Evolutionary conservation across 1,140 invertebrate species (phyloP).

Genomic region (Pseudomyrmex gracilis): DNA sequence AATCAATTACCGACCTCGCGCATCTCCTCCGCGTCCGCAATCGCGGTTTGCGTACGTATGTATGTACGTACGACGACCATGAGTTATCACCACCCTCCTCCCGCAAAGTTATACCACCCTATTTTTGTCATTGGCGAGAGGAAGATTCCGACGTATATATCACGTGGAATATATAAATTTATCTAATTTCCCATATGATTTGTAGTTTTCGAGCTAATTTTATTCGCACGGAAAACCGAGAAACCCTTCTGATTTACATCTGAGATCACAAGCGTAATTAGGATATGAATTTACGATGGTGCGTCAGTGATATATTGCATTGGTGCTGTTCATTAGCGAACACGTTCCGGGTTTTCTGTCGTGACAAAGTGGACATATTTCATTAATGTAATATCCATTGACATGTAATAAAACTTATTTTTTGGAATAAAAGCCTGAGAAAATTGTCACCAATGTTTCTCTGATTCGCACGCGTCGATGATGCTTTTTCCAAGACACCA

Average conservation of each 20-base stretch:
- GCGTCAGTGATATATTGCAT: not conserved
- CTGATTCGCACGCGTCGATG: too few relatives aligned
- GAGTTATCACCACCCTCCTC: conserved; percentile 25
- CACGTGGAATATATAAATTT: conserved; percentile 38
- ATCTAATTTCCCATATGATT: conserved; percentile 32
- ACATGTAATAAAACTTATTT: too few relatives aligned
- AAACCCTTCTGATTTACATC: not conserved
- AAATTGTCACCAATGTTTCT: too few relatives aligned
- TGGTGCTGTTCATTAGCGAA: not conserved
- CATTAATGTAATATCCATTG: too few relatives aligned
- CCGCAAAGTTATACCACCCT: conserved; percentile 12
- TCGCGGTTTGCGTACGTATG: conserved; percentile 32
- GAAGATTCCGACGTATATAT: conserved; percentile 11
- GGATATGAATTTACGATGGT: conserved; percentile 15
- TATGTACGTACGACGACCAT: too few relatives aligned
- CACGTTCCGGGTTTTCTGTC: too few relatives aligned
- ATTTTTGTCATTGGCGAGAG: conserved; percentile 36
- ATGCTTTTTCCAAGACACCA: too few relatives aligned
- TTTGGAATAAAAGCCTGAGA: too few relatives aligned
- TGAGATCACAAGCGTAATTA: conserved; percentile 14
- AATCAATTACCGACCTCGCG: conserved; percentile 32
- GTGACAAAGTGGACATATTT: too few relatives aligned
- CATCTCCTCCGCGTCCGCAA: conserved; percentile 30
- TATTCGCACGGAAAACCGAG: not conserved
- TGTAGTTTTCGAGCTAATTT: conserved; percentile 30